Percentiles rank a stretch among this genome's conserved stretches.
phyloP scores from a whole-genome alignment of 2,888 invertebrate genomes.

The Anoplius nigerrimus region DNA sequence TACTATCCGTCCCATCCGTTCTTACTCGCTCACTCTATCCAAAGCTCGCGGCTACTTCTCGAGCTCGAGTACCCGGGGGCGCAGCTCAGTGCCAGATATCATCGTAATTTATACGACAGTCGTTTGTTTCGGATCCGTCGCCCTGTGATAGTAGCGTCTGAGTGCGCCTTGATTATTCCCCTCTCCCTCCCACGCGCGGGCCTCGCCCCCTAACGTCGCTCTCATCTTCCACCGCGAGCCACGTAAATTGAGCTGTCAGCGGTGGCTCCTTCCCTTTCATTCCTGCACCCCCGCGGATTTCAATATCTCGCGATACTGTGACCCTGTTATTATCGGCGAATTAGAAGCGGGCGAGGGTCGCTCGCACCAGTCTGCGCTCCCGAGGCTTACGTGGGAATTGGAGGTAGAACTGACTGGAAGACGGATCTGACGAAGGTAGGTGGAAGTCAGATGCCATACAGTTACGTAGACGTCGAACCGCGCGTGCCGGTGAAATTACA shows the following conservation, averaged over 20 bases:
- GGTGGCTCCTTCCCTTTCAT: neutral
- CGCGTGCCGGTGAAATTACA: no score
- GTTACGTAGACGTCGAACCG: no score
- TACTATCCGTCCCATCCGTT: no score
- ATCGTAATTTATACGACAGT: conserved; percentile 59
- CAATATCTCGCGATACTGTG: neutral
- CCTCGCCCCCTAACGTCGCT: no score
- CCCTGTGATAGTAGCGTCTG: conserved; percentile 40
- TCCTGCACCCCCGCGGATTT: neutral
- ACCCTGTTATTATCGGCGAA: neutral
- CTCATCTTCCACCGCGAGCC: neutral
- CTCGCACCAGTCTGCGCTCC: no score
- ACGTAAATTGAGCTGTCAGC: no score
- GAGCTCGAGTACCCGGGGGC: conserved; percentile 31
- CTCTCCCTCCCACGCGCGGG: conserved; percentile 8
- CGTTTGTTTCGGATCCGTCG: conserved; percentile 55
- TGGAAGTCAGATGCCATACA: no score
- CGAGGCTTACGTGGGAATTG: no score
- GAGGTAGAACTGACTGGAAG: no score
- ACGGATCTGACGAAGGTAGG: no score
- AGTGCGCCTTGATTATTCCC: conserved; percentile 48
- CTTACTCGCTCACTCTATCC: no score
- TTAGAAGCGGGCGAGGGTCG: no score
- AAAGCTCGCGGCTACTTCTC: conserved; percentile 25
- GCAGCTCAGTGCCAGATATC: conserved; percentile 45